These are phyloP conservation scores for Cephus cinctus DNA, from an alignment of 1,140 invertebrate species.

Conservation along the genomic window DNA sequence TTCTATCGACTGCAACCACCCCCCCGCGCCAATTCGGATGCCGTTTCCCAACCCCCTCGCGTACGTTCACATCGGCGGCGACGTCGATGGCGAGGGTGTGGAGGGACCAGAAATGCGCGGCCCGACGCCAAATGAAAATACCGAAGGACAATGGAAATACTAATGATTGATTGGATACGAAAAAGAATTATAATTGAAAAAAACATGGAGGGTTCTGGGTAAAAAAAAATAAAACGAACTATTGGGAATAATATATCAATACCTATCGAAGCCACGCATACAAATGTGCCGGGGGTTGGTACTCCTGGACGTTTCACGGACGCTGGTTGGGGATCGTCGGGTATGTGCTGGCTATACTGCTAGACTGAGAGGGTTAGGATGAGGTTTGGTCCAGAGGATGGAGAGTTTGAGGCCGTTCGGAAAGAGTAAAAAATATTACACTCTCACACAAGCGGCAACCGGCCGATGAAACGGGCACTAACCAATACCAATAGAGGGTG, in stretches of 20 bases:
- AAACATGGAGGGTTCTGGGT: slow-evolving; percentile 43
- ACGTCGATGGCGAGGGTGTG: neutral
- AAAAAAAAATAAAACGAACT: slow-evolving; percentile 49
- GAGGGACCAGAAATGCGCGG: slow-evolving; percentile 2
- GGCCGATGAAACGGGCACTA: slow-evolving; percentile 47
- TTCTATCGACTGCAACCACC: too few species aligned
- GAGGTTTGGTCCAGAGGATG: neutral
- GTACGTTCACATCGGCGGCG: neutral
- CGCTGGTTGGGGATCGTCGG: slow-evolving; percentile 27
- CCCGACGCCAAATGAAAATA: slow-evolving; percentile 56
- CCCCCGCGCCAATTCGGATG: too few species aligned
- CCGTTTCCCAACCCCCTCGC: too few species aligned
- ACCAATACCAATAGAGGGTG: slow-evolving; percentile 48
- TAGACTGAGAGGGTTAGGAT: slow-evolving; percentile 10
- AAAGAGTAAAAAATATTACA: slow-evolving; percentile 55
- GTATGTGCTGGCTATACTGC: slow-evolving; percentile 16
- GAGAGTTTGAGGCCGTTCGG: slow-evolving; percentile 30
- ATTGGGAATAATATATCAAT: slow-evolving; percentile 60
- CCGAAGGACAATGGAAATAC: slow-evolving; percentile 59
- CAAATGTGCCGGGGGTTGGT: slow-evolving; percentile 46
- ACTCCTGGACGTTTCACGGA: slow-evolving; percentile 28
- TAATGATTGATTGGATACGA: slow-evolving; percentile 60
- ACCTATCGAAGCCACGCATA: slow-evolving; percentile 57
- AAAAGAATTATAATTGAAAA: slow-evolving; percentile 61
- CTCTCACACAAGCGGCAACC: slow-evolving; percentile 44